Evolutionary conservation across 2,113 vertebrate genomes (phyloP), one percentile per base, ranked within the genome.

Genomic region (Terrapene triunguis): DNA sequence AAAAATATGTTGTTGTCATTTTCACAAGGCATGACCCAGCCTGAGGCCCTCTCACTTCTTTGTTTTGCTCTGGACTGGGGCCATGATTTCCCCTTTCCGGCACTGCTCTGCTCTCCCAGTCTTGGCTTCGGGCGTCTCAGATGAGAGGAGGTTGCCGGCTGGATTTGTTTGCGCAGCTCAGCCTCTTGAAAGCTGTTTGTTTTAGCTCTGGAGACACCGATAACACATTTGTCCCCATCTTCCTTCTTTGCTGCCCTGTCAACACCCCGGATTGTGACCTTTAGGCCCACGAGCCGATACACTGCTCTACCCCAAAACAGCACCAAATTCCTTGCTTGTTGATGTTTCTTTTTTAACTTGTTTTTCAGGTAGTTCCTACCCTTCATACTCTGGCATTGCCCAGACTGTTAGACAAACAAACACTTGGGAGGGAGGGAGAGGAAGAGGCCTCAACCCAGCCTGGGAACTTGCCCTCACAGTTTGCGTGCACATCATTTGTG

Each of bases 331-430:
- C 87, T 79, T 48, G n/a, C 24, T 51, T 6, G 38, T 47, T 22
- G 35, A 22, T 84, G 8, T 29, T 94, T 84, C 84, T 42, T 92
- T 83, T 92, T 88, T 1, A 97, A 93, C 96, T 95, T 90, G 95
- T 94, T 97, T 97, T 97, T 97, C 93, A 97, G 92, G 93, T 97
- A 90, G 72, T 80, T 93, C 85, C 17, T 89, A 91, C 82, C 80
- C 72, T 95, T 97, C 81, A 89, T 80, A 79, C 81, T n/a, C 78
- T n/a, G 78, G 50, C 50, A 78, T 93, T 94, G 95, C 96, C 95
- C 85, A 92, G 93, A 53, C 62, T 94, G 90, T 91, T 78, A 55
- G 65, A 87, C 55, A 88, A 84, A 38, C 72, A 69, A 88, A 92
- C 95, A 55, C 51, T 93, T 3, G 0, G 69, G 6, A 87, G 6